These are phyloP conservation scores for Pristionchus pacificus DNA, from an alignment of 1,140 invertebrate genomes.

Conservation along the genomic window DNA sequence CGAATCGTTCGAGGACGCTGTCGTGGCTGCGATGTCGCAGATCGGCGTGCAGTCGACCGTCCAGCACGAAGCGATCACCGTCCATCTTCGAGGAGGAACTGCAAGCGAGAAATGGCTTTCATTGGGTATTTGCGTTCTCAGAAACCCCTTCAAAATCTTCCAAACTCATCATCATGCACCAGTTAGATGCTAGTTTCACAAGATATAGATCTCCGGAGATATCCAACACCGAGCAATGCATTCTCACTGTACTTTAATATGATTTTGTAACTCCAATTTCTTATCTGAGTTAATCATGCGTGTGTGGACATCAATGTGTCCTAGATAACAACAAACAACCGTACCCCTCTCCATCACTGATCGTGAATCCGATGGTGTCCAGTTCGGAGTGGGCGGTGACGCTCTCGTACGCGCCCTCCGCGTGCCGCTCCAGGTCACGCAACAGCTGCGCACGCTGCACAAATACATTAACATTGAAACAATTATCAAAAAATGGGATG, in stretches of 20 bases:
- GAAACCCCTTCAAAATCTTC: no score
- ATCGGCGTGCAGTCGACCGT: slow-evolving; percentile 15
- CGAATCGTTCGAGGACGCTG: slow-evolving; percentile 40
- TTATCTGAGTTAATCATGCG: no score
- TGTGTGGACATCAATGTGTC: no score
- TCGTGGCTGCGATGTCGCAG: slow-evolving; percentile 11
- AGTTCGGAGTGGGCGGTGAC: slow-evolving; percentile 24
- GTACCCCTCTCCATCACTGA: no score
- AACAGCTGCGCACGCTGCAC: slow-evolving; percentile 26
- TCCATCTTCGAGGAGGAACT: slow-evolving; percentile 10
- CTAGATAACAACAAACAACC: no score
- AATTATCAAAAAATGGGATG: no score
- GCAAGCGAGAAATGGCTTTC: background rate
- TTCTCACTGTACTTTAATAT: no score
- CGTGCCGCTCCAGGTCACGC: slow-evolving; percentile 24
- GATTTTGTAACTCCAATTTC: no score
- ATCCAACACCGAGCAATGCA: slow-evolving; percentile 2
- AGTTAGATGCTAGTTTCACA: slow-evolving; percentile 10
- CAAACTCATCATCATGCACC: no score
- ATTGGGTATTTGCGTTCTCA: background rate
- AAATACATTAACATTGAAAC: background rate
- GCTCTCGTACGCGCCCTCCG: slow-evolving; percentile 19
- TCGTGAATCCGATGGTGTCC: slow-evolving; percentile 23
- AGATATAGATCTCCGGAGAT: slow-evolving; percentile 19
- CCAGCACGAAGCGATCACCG: slow-evolving; percentile 27